Conservation (phyloP, 2,888 invertebrate genomes). For the Sinohyriopsis cumingii region DNA sequence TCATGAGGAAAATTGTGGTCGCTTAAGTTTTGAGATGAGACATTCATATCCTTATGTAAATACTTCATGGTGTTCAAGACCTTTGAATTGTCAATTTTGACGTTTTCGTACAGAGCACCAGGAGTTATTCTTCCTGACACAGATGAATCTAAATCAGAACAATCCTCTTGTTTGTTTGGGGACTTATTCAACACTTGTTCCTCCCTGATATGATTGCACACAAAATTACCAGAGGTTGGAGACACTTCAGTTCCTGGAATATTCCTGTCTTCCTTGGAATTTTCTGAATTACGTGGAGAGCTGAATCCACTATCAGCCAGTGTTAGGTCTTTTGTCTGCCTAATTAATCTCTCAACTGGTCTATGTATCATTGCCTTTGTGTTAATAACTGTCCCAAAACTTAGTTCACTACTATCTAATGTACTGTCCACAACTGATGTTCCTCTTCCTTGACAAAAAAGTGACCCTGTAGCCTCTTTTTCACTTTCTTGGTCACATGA, state of each 20-base stretch:
- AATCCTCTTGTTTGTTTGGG: conserved; percentile 20
- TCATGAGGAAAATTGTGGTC: conserved; percentile 10
- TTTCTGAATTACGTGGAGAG: conserved; percentile 49
- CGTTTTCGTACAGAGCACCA: conserved; percentile 38
- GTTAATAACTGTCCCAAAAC: conserved; percentile 52
- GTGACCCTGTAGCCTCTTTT: conserved; percentile 19
- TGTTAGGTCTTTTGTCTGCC: conserved; percentile 39
- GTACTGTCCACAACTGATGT: conserved; percentile 31
- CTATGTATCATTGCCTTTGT: conserved; percentile 10
- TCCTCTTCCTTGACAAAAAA: conserved; percentile 29
- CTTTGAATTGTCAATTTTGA: conserved; percentile 28
- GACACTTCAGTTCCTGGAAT: conserved; percentile 19
- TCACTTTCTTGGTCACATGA: conserved; percentile 28
- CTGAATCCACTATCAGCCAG: conserved; percentile 62
- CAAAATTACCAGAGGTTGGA: conserved; percentile 24
- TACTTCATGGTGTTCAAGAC: conserved; percentile 52
- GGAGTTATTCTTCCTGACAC: conserved; percentile 23
- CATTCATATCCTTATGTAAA: conserved; percentile 42
- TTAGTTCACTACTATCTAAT: conserved; percentile 50
- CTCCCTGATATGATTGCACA: conserved; percentile 35
- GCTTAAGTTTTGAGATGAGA: conserved; percentile 37
- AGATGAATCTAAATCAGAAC: conserved; percentile 26
- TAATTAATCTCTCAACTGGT: conserved; percentile 27
- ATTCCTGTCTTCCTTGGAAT: conserved; percentile 19
- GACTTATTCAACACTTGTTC: conserved; percentile 23